These are phyloP conservation scores for Trinorchestia longiramus DNA, from an alignment of 1,140 invertebrate genomes.

Conservation along the genomic window DNA sequence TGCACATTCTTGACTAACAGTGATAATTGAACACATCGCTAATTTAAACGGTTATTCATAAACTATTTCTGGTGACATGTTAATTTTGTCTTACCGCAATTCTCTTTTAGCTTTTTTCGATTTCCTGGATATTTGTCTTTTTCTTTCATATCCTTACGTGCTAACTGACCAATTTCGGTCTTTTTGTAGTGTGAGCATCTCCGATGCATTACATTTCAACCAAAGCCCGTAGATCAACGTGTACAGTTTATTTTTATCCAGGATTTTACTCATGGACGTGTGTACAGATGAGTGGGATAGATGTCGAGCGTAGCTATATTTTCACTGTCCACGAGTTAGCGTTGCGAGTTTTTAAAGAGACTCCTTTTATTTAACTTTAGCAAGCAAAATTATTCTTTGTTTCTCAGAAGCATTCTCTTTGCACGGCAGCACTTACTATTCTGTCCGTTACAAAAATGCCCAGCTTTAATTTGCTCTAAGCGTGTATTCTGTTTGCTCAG, in stretches of 20 bases:
- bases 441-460: conserved; percentile 15
- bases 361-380: not conserved
- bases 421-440: not conserved
- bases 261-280: not conserved
- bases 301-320: not conserved
- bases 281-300: not conserved
- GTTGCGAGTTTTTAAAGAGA: not conserved
- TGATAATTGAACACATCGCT: not conserved
- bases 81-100: not conserved
- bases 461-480: conserved; percentile 48
- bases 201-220: not conserved
- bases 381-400: not conserved
- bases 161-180: not conserved
- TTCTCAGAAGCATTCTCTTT: conserved; percentile 1
- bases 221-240: not conserved
- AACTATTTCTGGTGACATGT: not conserved
- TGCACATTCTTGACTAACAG: not conserved
- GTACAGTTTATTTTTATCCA: not conserved
- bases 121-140: not conserved
- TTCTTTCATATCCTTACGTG: not conserved
- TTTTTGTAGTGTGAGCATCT: not conserved
- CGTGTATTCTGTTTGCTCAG: conserved; percentile 8
- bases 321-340: not conserved
- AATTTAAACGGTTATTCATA: not conserved
- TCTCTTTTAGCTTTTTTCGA: not conserved